phyloP scores from a whole-genome alignment of 2,888 invertebrate genomes.

The Plagiodera versicolora region DNA sequence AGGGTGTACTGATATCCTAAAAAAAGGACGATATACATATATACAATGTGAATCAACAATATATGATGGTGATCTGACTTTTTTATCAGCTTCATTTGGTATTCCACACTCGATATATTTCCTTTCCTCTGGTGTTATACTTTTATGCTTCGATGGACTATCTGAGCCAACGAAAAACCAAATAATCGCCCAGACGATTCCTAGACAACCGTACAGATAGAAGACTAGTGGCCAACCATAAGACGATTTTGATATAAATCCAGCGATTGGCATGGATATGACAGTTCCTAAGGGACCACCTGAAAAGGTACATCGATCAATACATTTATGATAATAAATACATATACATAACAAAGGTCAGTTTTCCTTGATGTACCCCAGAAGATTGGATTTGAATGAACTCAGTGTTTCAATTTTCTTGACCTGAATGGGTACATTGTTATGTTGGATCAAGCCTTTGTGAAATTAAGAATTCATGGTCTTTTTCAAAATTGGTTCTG shows the following conservation, averaged over 20 bases:
- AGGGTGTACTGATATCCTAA: conserved; percentile 63
- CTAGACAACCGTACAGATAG: conserved; percentile 70
- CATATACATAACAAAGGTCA: no score
- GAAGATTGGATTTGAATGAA: conserved; percentile 2
- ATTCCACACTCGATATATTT: conserved; percentile 63
- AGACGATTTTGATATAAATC: conserved; percentile 67
- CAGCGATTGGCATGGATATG: conserved; percentile 71
- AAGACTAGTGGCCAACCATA: conserved; percentile 81
- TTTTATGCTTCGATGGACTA: conserved; percentile 63
- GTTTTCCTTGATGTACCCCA: not conserved
- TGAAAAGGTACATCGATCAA: conserved; percentile 39
- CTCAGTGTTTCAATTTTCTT: not conserved
- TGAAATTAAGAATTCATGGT: not conserved
- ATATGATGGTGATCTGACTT: conserved; percentile 40
- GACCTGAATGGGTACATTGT: not conserved
- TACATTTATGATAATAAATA: no score
- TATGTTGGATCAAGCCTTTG: not conserved
- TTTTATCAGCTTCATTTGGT: conserved; percentile 59
- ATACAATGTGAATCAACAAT: not conserved
- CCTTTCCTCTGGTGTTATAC: conserved; percentile 66
- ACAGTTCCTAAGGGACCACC: conserved; percentile 73
- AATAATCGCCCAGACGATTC: conserved; percentile 62
- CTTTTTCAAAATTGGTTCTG: not conserved
- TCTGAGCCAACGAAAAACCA: conserved; percentile 69
- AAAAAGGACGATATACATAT: conserved; percentile 10